Percentiles rank a stretch among this genome's conserved stretches.
phyloP scores from a whole-genome alignment of 2,797 vertebrate genomes.

The Potorous gilbertii region DNA sequence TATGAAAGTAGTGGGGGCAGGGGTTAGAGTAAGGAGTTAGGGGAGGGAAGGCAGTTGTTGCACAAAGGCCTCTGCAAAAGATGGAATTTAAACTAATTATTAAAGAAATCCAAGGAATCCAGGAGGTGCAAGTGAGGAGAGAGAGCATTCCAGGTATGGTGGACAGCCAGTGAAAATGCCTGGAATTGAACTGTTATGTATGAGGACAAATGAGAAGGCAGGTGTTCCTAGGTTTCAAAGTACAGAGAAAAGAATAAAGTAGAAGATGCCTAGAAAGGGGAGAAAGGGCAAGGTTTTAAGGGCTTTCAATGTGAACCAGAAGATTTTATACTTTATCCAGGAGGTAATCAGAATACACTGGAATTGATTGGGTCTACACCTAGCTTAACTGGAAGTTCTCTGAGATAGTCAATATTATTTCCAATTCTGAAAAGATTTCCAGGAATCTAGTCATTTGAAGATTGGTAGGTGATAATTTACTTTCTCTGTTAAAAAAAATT shows the following conservation, averaged over 20 bases:
- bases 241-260: neutral
- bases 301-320: neutral
- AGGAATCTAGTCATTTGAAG: slow-evolving; percentile 7
- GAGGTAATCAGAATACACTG: neutral
- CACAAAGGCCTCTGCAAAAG: neutral
- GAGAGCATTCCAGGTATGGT: neutral
- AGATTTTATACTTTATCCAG: neutral
- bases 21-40: neutral
- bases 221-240: neutral
- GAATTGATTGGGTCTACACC: neutral
- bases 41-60: neutral
- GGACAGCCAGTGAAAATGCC: neutral
- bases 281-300: neutral
- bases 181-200: neutral
- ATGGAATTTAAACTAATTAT: neutral
- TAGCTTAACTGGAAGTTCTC: neutral
- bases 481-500: neutral
- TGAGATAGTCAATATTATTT: neutral
- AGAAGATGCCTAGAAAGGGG: neutral
- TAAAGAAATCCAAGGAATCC: neutral
- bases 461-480: neutral
- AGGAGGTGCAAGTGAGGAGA: neutral
- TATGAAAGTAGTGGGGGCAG: neutral
- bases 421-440: slow-evolving; percentile 3
- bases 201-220: neutral